Evolutionary conservation across 2,888 invertebrate species (phyloP).

Genomic region (Callyntrura sp.): DNA sequence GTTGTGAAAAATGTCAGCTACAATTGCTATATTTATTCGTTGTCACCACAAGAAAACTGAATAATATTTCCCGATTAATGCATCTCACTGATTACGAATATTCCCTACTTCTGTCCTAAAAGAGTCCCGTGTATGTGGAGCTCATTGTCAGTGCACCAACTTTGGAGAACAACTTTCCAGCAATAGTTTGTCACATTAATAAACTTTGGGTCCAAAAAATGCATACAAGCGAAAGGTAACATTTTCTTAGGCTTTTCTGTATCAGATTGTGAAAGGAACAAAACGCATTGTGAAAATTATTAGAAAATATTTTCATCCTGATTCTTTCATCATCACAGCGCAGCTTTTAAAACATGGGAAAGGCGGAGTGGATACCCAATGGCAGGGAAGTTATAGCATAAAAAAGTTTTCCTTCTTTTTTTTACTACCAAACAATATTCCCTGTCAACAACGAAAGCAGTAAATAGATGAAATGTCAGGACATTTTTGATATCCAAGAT

Average conservation of each 20-base stretch:
- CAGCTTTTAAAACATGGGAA: conserved; percentile 41
- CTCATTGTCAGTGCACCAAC: background rate
- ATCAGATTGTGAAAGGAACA: background rate
- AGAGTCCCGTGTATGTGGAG: background rate
- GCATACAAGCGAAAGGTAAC: no score
- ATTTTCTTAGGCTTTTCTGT: background rate
- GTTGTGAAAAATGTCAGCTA: background rate
- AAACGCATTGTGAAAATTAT: background rate
- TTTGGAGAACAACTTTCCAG: no score
- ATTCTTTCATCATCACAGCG: background rate
- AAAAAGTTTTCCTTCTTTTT: background rate
- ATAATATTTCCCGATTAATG: background rate
- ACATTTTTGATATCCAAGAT: conserved; percentile 51
- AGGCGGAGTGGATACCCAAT: conserved; percentile 32
- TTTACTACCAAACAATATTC: background rate
- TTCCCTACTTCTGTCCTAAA: background rate
- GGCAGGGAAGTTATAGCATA: background rate
- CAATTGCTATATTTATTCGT: background rate
- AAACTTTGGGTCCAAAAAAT: no score
- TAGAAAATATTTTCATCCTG: background rate
- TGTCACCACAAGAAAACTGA: background rate
- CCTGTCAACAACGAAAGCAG: background rate
- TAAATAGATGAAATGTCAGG: conserved; percentile 25
- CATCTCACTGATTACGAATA: background rate
- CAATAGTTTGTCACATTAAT: no score